phyloP scores from a whole-genome alignment of 2,888 invertebrate genomes.

The Spilarctia lutea region DNA sequence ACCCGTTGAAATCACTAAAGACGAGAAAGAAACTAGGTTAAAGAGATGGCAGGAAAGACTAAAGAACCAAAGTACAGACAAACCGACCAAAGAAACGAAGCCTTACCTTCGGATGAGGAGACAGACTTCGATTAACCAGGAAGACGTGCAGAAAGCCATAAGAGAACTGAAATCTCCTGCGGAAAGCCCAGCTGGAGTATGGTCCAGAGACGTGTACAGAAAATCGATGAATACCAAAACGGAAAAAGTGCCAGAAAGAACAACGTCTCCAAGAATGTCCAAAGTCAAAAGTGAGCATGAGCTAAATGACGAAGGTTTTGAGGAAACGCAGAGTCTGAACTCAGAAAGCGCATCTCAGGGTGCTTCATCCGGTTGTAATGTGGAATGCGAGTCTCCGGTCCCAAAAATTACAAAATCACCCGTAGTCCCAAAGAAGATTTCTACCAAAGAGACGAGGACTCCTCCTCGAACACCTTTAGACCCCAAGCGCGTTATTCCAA shows the following conservation, averaged over 20 bases:
- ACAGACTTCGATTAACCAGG: slow-evolving; percentile 90
- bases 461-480: slow-evolving; percentile 71
- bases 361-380: slow-evolving; percentile 92
- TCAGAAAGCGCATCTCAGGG: slow-evolving; percentile 95
- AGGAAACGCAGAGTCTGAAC: slow-evolving; percentile 95
- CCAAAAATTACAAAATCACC: slow-evolving; percentile 76
- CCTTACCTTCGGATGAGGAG: slow-evolving; percentile 86
- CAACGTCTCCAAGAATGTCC: slow-evolving; percentile 80
- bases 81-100: slow-evolving; percentile 79
- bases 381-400: slow-evolving; percentile 86
- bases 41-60: slow-evolving; percentile 91
- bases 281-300: slow-evolving; percentile 89
- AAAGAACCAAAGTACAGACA: slow-evolving; percentile 85
- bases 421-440: slow-evolving; percentile 81
- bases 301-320: slow-evolving; percentile 95
- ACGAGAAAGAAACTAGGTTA: slow-evolving; percentile 87
- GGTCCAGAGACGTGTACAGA: slow-evolving; percentile 83
- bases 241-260: slow-evolving; percentile 71
- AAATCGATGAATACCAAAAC: slow-evolving; percentile 68
- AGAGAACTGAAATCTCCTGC: slow-evolving; percentile 88
- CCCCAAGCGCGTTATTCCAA: slow-evolving; percentile 70
- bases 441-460: slow-evolving; percentile 82
- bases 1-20: slow-evolving; percentile 72
- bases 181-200: slow-evolving; percentile 87
- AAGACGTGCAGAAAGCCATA: slow-evolving; percentile 90